These are phyloP conservation scores for Ptychochromis oligacanthus DNA, from an alignment of 2,113 vertebrate species.

Conservation along the genomic window DNA sequence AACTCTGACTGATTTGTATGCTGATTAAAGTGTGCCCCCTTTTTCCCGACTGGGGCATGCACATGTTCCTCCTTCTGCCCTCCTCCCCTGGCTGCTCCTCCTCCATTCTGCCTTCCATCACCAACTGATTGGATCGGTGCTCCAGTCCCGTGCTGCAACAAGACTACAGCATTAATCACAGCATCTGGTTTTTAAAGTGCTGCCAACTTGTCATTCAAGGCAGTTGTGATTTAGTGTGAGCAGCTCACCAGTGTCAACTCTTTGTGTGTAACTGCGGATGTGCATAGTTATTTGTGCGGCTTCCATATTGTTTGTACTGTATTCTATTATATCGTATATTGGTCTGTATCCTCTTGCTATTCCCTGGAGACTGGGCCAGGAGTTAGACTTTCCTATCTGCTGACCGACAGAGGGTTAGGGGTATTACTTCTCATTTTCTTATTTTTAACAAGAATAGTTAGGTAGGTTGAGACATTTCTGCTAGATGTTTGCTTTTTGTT, in stretches of 20 bases:
- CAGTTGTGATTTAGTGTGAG: neutral
- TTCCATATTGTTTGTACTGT: no score
- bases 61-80: neutral
- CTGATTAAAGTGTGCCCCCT: neutral
- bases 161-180: no score
- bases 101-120: neutral
- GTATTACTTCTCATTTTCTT: neutral
- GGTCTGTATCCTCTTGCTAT: neutral
- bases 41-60: neutral
- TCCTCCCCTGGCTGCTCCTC: neutral
- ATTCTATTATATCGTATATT: no score
- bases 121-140: neutral
- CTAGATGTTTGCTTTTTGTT: neutral
- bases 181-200: neutral
- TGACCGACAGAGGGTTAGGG: neutral
- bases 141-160: neutral
- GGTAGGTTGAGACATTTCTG: neutral
- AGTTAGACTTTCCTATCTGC: neutral
- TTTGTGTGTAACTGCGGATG: neutral
- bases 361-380: no score
- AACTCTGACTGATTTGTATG: neutral
- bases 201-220: neutral
- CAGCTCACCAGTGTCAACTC: neutral
- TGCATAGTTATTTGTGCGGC: no score
- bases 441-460: neutral